phyloP scores from a whole-genome alignment of 30 jellyfish, hydroid and myxozoan genomes.

The Aurelia coerulea region DNA sequence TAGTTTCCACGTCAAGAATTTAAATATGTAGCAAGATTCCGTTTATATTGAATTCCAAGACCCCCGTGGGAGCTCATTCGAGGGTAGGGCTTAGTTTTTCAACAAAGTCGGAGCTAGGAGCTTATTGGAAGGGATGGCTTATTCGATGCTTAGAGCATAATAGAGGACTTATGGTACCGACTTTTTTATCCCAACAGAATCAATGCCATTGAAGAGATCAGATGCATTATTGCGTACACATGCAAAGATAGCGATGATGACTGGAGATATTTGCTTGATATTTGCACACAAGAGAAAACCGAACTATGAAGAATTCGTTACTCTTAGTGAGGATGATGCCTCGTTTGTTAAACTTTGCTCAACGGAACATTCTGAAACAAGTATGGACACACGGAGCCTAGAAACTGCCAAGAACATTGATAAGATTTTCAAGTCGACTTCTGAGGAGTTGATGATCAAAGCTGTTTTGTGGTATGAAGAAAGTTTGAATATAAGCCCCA shows the following conservation, averaged over 20 bases:
- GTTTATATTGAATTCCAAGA: no score
- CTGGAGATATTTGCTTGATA: slow-evolving; percentile 56
- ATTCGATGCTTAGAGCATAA: no score
- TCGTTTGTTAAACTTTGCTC: slow-evolving; percentile 22
- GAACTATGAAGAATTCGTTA: slow-evolving; percentile 56
- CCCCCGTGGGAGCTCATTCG: no score
- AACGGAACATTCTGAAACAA: neutral
- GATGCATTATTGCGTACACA: slow-evolving; percentile 29
- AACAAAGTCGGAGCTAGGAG: no score
- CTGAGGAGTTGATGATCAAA: slow-evolving; percentile 59
- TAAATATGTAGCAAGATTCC: no score
- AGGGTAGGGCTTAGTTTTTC: no score
- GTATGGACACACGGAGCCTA: neutral
- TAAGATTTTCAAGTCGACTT: slow-evolving; percentile 39
- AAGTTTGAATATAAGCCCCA: slow-evolving; percentile 60
- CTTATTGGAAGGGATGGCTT: no score
- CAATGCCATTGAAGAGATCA: slow-evolving; percentile 8
- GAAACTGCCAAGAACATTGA: slow-evolving; percentile 4
- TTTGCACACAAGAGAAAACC: slow-evolving; percentile 55
- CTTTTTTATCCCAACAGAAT: no score
- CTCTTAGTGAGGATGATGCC: slow-evolving; percentile 71
- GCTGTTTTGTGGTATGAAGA: slow-evolving; percentile 76
- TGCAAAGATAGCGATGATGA: slow-evolving; percentile 64
- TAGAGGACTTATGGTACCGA: no score
- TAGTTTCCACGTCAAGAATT: no score